Evolutionary conservation across 2,113 vertebrate species (phyloP).

Genomic region (Chloropsis cyanopogon): DNA sequence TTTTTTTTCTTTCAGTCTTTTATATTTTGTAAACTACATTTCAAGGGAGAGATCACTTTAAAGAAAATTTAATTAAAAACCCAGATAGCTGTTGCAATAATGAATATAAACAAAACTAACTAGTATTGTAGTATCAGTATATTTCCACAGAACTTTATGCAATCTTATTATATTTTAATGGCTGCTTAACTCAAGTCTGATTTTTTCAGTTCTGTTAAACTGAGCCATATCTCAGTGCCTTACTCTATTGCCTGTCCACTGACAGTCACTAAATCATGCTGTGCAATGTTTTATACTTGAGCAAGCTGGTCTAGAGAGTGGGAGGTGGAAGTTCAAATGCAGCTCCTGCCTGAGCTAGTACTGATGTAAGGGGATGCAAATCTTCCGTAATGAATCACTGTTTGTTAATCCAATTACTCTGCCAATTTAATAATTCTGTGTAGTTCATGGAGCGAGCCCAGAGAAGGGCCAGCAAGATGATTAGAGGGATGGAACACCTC

Average conservation of each 20-base stretch:
- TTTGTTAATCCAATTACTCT: not conserved
- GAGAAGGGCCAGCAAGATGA: not conserved
- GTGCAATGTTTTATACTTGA: not conserved
- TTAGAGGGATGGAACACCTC: not conserved
- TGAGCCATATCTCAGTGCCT: not conserved
- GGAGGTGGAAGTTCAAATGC: not conserved
- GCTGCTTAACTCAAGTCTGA: not conserved
- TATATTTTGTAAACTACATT: not conserved
- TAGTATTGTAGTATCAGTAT: accelerated
- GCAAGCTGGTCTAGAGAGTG: not conserved
- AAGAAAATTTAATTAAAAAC: not conserved
- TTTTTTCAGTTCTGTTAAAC: not conserved
- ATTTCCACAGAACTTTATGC: not conserved
- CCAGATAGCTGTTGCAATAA: not conserved
- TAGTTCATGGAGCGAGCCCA: not conserved
- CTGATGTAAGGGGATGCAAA: not conserved
- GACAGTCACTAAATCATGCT: not conserved
- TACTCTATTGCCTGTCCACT: not conserved
- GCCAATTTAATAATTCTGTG: not conserved
- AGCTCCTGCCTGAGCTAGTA: not conserved
- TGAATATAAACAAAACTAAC: not conserved
- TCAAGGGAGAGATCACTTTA: not conserved
- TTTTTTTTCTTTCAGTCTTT: not conserved
- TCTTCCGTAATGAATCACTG: not conserved
- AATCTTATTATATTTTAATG: not conserved